phyloP scores from a whole-genome alignment of 2,797 vertebrate genomes.

The Coracias cyanogaster region DNA sequence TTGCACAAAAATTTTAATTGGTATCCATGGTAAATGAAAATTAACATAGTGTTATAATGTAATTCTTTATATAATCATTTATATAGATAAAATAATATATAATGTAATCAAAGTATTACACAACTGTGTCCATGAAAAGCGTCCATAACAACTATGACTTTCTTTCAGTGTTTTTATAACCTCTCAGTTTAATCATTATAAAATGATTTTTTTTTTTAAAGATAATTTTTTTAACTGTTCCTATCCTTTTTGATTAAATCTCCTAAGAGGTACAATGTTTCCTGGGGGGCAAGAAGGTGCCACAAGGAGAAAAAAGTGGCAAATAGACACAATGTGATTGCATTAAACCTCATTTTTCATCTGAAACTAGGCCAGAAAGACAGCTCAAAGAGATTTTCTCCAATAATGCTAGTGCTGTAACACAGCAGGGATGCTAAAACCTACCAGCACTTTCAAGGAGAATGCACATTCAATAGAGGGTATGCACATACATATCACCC shows the following conservation, averaged over 20 bases:
- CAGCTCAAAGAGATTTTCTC: background rate
- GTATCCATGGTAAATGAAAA: background rate
- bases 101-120: background rate
- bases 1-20: background rate
- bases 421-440: background rate
- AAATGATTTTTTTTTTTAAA: background rate
- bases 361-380: background rate
- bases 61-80: too few species aligned
- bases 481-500: background rate
- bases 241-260: background rate
- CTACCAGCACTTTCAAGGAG: background rate
- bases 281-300: background rate
- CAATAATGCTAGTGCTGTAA: background rate
- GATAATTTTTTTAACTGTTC: background rate
- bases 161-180: background rate
- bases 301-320: background rate
- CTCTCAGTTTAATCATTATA: background rate
- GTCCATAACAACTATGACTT: background rate
- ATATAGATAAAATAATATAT: too few species aligned
- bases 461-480: background rate
- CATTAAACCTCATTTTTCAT: background rate
- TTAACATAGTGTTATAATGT: background rate
- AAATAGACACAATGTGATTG: background rate
- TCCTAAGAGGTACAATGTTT: background rate
- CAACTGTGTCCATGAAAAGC: background rate